Conservation (phyloP, 2,113 vertebrate genomes). For the Tragelaphus imberbis region DNA sequence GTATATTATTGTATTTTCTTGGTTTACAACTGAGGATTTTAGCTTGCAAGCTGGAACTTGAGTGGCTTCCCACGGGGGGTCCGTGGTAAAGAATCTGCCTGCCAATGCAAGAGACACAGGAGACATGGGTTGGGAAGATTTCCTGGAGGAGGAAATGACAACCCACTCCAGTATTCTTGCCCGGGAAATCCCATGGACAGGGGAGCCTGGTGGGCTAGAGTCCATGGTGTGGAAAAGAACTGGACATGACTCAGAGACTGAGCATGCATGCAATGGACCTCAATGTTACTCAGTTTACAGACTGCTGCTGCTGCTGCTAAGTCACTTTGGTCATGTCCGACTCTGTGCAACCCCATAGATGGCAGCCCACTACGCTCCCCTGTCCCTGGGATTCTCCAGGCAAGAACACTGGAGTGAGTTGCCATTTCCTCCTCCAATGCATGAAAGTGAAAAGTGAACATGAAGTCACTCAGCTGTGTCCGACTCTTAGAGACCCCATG, state of each 20-base stretch:
- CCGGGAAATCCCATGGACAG: background rate
- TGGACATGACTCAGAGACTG: background rate
- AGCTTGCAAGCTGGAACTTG: background rate
- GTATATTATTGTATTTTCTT: background rate
- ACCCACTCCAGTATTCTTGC: background rate
- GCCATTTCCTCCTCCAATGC: too few relatives aligned
- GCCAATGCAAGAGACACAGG: background rate
- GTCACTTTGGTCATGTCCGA: too few relatives aligned
- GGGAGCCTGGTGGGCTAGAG: background rate
- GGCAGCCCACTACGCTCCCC: too few relatives aligned
- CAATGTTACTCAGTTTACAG: background rate
- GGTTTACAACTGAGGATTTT: background rate
- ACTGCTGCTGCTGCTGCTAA: too few relatives aligned
- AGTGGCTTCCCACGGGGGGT: background rate
- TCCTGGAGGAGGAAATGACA: background rate
- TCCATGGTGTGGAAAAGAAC: background rate
- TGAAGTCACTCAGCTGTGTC: too few relatives aligned
- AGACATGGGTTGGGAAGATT: background rate
- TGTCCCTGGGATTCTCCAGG: too few relatives aligned
- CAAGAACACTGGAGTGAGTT: too few relatives aligned
- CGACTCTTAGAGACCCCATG: too few relatives aligned
- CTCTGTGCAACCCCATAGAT: too few relatives aligned
- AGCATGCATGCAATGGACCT: background rate
- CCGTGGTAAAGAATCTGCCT: background rate
- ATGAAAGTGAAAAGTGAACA: too few relatives aligned